phyloP scores from a whole-genome alignment of 2,113 vertebrate species.

The human (Homo sapiens) region GRCh38 chr16:6535501-6536000 shows the following conservation, averaged over 20 bases:
- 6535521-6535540: background rate
- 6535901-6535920: background rate
- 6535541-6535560: background rate
- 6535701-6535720: background rate
- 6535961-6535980: background rate
- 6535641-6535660: background rate
- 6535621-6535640: background rate
- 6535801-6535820: background rate
- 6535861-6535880: background rate
- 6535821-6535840: too few relatives aligned
- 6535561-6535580: background rate
- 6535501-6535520: background rate
- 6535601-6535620: background rate
- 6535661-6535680: background rate
- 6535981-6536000: background rate
- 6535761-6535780: fast-evolving
- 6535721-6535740: too few relatives aligned
- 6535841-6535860: background rate
- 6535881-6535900: background rate
- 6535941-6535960: background rate
- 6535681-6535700: background rate
- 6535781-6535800: background rate
- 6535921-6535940: background rate
- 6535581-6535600: background rate
- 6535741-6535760: background rate